These are phyloP conservation scores for Parapristionchus giblindavisi DNA, from an alignment of 2,888 invertebrate species.

Conservation along the genomic window DNA sequence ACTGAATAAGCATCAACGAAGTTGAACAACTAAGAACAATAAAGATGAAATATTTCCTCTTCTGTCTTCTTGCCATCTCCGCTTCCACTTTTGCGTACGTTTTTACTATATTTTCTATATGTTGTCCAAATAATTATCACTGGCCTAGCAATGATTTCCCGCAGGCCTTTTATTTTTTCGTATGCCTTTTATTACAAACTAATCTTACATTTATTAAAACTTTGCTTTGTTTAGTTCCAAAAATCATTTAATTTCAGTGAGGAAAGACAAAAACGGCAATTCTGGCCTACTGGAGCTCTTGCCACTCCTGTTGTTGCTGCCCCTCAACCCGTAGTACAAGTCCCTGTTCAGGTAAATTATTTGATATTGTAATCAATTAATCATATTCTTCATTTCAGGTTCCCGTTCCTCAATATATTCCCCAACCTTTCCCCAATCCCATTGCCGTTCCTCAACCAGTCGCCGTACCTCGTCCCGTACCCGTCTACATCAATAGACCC, in stretches of 20 bases:
- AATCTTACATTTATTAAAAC: too few relatives aligned
- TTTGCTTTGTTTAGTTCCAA: neutral
- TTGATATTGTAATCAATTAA: too few relatives aligned
- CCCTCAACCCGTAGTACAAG: constrained; percentile 28
- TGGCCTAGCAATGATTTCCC: too few relatives aligned
- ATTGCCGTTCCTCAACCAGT: neutral
- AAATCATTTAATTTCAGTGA: neutral
- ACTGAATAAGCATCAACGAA: constrained; percentile 3
- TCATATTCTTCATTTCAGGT: constrained; percentile 11
- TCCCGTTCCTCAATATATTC: constrained; percentile 23
- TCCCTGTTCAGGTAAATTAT: constrained; percentile 32
- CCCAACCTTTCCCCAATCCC: constrained; percentile 9
- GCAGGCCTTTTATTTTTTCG: too few relatives aligned
- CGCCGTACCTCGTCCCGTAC: neutral
- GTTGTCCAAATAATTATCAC: too few relatives aligned
- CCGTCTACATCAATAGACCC: neutral
- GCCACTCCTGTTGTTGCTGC: neutral
- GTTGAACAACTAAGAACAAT: neutral
- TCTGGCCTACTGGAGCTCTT: neutral
- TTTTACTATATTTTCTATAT: neutral
- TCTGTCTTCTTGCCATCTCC: constrained; percentile 22
- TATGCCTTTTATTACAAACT: too few relatives aligned
- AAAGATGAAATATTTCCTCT: constrained; percentile 10
- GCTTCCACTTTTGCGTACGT: neutral
- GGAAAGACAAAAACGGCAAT: neutral